A percentile compares a stretch with the other conserved stretches of the same genome.
Conservation (phyloP, 2,888 invertebrate genomes). For the Lepas anatifera region DNA sequence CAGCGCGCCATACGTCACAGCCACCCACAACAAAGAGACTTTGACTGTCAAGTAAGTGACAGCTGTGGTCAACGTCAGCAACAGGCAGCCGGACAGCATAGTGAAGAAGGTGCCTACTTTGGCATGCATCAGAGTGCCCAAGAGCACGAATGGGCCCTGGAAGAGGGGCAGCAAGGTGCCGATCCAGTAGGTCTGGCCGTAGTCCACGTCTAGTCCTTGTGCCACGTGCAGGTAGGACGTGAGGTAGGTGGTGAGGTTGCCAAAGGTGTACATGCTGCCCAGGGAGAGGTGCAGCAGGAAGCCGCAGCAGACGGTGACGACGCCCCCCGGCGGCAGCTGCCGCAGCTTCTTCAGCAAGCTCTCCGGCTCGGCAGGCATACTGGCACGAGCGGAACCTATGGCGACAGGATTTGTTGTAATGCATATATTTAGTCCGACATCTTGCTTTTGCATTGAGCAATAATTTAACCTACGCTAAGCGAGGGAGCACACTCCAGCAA, state of each 20-base stretch:
- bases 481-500: no score
- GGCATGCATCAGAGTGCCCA: constrained; percentile 31
- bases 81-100: constrained; percentile 29
- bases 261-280: constrained; percentile 28
- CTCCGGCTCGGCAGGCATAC: no score
- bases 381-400: no score
- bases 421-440: no score
- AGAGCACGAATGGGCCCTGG: constrained; percentile 31
- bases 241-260: constrained; percentile 28
- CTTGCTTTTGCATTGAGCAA: no score
- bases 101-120: constrained; percentile 29
- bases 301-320: constrained; percentile 19
- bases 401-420: no score
- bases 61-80: constrained; percentile 29
- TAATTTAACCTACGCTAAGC: no score
- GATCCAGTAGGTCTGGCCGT: constrained; percentile 25
- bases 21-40: constrained; percentile 26
- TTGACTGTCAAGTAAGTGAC: constrained; percentile 30
- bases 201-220: constrained; percentile 19
- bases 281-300: constrained; percentile 27
- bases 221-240: constrained; percentile 26
- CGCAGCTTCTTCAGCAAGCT: no score
- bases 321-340: background rate
- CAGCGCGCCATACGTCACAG: constrained; percentile 31
- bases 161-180: constrained; percentile 16